Evolutionary conservation across 2,888 invertebrate genomes (phyloP).

Genomic region (Lingula anatina): DNA sequence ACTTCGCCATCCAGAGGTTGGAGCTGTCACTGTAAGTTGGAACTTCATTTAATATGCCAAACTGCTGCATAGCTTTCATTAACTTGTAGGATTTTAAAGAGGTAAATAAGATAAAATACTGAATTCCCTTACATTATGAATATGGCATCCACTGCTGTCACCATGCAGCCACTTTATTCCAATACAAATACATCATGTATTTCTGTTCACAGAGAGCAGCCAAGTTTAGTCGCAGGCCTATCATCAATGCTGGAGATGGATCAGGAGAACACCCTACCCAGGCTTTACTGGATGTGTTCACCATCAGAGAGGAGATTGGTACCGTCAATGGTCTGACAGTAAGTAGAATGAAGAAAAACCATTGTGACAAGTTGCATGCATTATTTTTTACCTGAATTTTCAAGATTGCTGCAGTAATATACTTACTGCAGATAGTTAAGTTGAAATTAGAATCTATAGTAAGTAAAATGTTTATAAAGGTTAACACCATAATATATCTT

Average conservation of each 20-base stretch:
- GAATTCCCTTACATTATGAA: too few species aligned
- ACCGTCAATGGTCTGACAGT: slow-evolving; percentile 91
- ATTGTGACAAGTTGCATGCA: too few species aligned
- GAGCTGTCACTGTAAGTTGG: slow-evolving; percentile 65
- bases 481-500: too few species aligned
- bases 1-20: slow-evolving; percentile 86
- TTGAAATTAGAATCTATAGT: too few species aligned
- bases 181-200: slow-evolving; percentile 8
- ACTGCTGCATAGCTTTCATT: not conserved
- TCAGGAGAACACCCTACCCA: slow-evolving; percentile 72
- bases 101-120: too few species aligned
- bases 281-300: slow-evolving; percentile 93
- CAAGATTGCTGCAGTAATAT: too few species aligned
- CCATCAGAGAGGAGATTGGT: slow-evolving; percentile 97
- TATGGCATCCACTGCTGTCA: too few species aligned
- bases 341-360: too few species aligned
- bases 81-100: slow-evolving; percentile 2
- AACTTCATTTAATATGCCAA: not conserved
- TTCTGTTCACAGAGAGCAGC: slow-evolving; percentile 74
- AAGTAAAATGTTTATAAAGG: too few species aligned
- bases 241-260: slow-evolving; percentile 98
- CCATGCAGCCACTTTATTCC: not conserved
- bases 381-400: too few species aligned
- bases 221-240: slow-evolving; percentile 76
- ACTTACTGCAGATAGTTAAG: too few species aligned